Conservation (phyloP, 2,888 invertebrate species). For the Brenthis hecate region DNA sequence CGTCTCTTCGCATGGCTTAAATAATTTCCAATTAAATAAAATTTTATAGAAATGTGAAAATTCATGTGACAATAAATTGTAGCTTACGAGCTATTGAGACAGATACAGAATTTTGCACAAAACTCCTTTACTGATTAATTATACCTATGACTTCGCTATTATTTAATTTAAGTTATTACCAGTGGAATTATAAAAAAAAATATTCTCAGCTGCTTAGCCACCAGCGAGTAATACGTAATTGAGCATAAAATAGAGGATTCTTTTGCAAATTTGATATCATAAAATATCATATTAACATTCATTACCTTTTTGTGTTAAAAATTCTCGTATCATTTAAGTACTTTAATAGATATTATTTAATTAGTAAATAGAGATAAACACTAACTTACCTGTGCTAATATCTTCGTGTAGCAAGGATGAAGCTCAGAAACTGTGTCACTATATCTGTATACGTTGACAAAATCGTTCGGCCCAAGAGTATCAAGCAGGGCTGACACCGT, state of each 20-base stretch:
- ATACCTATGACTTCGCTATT: no score
- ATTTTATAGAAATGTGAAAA: slow-evolving; percentile 8
- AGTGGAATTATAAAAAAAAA: no score
- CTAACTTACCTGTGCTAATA: slow-evolving; percentile 90
- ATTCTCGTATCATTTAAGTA: not conserved
- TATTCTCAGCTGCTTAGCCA: no score
- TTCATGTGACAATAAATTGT: not conserved
- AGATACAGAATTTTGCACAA: no score
- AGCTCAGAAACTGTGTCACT: slow-evolving; percentile 91
- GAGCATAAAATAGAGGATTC: no score
- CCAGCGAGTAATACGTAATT: no score
- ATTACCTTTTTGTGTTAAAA: no score
- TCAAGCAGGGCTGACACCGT: slow-evolving; percentile 95
- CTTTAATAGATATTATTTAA: no score
- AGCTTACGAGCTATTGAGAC: not conserved
- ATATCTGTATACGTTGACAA: slow-evolving; percentile 96
- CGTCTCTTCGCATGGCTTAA: slow-evolving; percentile 18
- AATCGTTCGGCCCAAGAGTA: slow-evolving; percentile 98
- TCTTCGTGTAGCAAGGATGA: slow-evolving; percentile 94
- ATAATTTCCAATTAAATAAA: slow-evolving; percentile 16
- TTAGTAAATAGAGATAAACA: not conserved
- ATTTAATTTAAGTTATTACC: no score
- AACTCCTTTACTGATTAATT: no score
- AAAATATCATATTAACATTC: no score
- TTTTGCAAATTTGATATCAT: no score